Conservation (phyloP, 2,113 vertebrate species). For the Paraplagusia blochii region DNA sequence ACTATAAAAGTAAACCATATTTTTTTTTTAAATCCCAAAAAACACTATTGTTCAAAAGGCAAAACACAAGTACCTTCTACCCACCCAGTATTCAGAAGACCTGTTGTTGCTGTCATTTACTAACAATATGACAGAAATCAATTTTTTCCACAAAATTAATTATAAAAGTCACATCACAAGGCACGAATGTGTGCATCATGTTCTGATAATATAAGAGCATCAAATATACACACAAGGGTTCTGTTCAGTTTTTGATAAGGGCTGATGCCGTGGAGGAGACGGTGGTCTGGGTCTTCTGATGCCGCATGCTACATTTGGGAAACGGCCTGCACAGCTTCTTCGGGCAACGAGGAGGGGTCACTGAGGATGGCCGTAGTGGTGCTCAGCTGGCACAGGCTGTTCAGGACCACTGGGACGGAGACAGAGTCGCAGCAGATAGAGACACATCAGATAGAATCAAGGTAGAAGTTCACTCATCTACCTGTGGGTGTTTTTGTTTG, state of each 20-base stretch:
- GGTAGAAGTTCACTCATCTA: no score
- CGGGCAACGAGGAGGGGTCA: constrained; percentile 81
- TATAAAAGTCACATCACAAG: background rate
- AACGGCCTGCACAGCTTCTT: constrained; percentile 84
- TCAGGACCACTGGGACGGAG: constrained; percentile 82
- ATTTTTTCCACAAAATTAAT: constrained; percentile 5
- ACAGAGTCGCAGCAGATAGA: background rate
- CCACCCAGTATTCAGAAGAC: constrained; percentile 5
- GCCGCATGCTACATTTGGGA: constrained; percentile 62
- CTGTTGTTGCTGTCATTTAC: constrained; percentile 7
- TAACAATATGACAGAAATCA: constrained; percentile 12
- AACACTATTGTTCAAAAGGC: constrained; percentile 13
- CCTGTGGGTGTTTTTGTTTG: no score
- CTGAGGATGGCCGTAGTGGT: constrained; percentile 87
- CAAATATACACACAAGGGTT: background rate
- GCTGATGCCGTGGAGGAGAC: constrained; percentile 20
- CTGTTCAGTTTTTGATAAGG: constrained; percentile 1
- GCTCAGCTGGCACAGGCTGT: constrained; percentile 85
- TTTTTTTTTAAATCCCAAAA: no score
- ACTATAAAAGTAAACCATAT: constrained; percentile 13
- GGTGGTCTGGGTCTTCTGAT: constrained; percentile 5
- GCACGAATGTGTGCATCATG: background rate
- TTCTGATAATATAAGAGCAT: background rate
- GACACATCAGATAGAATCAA: background rate
- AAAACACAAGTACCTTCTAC: constrained; percentile 23